phyloP scores from a whole-genome alignment of 2,797 vertebrate genomes.

The Ambastaia sidthimunki region DNA sequence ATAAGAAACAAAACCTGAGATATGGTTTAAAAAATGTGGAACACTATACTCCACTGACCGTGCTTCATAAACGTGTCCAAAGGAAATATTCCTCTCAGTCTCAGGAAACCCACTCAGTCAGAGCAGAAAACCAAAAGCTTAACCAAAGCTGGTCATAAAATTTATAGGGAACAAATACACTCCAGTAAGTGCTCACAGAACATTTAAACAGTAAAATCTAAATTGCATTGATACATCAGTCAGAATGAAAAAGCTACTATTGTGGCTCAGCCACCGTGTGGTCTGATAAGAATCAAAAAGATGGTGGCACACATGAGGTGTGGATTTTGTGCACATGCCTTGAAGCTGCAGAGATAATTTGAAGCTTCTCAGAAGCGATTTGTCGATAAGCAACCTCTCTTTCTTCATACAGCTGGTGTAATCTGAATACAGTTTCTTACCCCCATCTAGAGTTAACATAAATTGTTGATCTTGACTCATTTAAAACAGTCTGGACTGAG shows the following conservation, averaged over 20 bases:
- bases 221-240: conserved; percentile 47
- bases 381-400: conserved; percentile 30
- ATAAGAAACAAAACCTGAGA: conserved; percentile 56
- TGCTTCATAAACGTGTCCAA: conserved; percentile 55
- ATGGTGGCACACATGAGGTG: conserved; percentile 24
- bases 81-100: conserved; percentile 60
- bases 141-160: conserved; percentile 48
- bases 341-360: conserved; percentile 30
- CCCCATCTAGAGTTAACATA: conserved; percentile 19
- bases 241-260: conserved; percentile 25
- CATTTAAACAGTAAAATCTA: conserved; percentile 46
- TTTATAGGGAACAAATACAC: conserved; percentile 51
- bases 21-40: conserved; percentile 53
- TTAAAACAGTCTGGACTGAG: background rate
- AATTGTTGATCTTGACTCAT: conserved; percentile 29
- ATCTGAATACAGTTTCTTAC: conserved; percentile 8
- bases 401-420: conserved; percentile 35
- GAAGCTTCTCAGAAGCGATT: conserved; percentile 40
- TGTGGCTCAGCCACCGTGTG: conserved; percentile 12
- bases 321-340: conserved; percentile 8
- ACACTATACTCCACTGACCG: conserved; percentile 56
- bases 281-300: background rate
- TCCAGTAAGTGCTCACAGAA: conserved; percentile 32
- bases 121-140: conserved; percentile 49
- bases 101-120: conserved; percentile 59